A percentile compares a stretch with the other conserved stretches of the same genome.
Evolutionary conservation across 2,113 vertebrate species (phyloP).

Genomic region (Spea bombifrons): DNA sequence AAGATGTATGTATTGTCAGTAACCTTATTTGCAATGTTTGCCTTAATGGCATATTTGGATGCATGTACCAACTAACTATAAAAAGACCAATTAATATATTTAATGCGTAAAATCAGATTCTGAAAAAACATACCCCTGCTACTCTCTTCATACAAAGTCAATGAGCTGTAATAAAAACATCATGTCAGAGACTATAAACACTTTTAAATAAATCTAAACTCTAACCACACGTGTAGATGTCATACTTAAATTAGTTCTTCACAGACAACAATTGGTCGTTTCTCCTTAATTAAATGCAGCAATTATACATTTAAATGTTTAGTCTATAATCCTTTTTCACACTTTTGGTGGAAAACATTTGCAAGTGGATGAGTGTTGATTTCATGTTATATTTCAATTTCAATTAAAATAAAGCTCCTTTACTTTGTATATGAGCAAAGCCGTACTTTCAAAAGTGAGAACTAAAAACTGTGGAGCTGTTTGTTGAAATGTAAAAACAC

Average conservation of each 20-base stretch:
- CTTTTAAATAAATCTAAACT: conserved; percentile 38
- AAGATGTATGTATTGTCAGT: too few species aligned
- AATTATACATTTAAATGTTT: conserved; percentile 45
- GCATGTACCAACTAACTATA: too few species aligned
- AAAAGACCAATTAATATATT: neutral
- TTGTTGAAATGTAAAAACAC: conserved; percentile 56
- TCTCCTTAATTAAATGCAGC: conserved; percentile 45
- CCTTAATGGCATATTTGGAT: too few species aligned
- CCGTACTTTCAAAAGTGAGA: conserved; percentile 52
- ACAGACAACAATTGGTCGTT: conserved; percentile 46
- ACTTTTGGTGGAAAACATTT: conserved; percentile 44
- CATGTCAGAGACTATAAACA: conserved; percentile 38
- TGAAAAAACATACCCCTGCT: neutral
- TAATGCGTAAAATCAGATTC: neutral
- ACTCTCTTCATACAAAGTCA: neutral
- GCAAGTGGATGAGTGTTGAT: conserved; percentile 41
- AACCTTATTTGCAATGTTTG: too few species aligned
- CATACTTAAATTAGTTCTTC: conserved; percentile 34
- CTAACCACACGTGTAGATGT: conserved; percentile 24
- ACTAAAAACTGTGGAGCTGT: conserved; percentile 53
- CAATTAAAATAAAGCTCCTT: conserved; percentile 43
- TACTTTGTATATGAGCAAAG: conserved; percentile 38
- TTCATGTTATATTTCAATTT: conserved; percentile 40
- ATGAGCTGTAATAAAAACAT: conserved; percentile 27
- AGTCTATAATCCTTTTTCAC: conserved; percentile 46